These are phyloP conservation scores for Amblyopsis rosae DNA, from an alignment of 2,113 vertebrate genomes.

Conservation along the genomic window DNA sequence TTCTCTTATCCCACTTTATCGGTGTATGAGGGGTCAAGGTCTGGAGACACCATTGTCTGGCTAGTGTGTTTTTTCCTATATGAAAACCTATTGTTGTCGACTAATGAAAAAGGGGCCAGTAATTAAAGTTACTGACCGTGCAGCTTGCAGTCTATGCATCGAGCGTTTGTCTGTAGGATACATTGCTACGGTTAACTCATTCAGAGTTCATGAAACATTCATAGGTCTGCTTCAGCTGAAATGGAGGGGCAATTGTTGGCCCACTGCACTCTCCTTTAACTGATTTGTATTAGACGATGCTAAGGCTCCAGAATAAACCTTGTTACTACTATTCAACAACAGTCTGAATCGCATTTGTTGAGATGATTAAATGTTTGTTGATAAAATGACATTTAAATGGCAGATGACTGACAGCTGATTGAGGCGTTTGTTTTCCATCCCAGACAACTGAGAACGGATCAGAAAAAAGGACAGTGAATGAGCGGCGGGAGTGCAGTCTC, in stretches of 20 bases:
- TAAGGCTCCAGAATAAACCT: conserved; percentile 37
- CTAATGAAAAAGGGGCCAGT: conserved; percentile 10
- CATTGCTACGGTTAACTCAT: conserved; percentile 31
- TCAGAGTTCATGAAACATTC: conserved; percentile 63
- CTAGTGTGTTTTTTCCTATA: neutral
- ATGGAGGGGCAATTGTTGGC: conserved; percentile 41
- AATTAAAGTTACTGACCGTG: conserved; percentile 29
- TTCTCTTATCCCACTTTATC: conserved; percentile 24
- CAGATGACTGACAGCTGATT: conserved; percentile 27
- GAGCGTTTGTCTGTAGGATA: conserved; percentile 36
- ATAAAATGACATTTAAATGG: conserved; percentile 27
- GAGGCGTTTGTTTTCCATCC: conserved; percentile 24
- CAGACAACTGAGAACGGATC: conserved; percentile 44
- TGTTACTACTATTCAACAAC: conserved; percentile 41
- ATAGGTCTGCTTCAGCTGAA: conserved; percentile 44
- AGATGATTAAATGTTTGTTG: conserved; percentile 2
- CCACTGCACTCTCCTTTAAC: conserved; percentile 20
- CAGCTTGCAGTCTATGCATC: conserved; percentile 24
- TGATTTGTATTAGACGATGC: conserved; percentile 23
- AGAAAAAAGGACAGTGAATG: conserved; percentile 37
- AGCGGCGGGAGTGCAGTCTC: conserved; percentile 47
- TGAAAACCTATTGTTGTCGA: conserved; percentile 23
- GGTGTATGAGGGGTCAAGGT: conserved; percentile 41
- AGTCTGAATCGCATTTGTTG: conserved; percentile 21
- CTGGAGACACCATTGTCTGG: neutral